A percentile compares a stretch with the other conserved stretches of the same genome.
Evolutionary conservation across 2,113 vertebrate species (phyloP).

Genomic region (Podarcis cretensis): DNA sequence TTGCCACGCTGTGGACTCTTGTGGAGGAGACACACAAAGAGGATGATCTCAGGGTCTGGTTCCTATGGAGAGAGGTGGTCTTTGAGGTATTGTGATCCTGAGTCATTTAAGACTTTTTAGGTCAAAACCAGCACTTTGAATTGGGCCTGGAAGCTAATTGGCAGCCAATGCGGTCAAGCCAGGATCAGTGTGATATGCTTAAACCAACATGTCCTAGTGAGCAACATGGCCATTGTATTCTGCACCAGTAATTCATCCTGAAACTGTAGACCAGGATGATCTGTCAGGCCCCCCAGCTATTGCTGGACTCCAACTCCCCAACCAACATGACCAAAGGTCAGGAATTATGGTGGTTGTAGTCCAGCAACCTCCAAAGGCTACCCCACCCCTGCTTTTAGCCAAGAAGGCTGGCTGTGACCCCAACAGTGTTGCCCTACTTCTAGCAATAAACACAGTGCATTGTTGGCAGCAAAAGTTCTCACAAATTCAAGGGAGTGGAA

Average conservation of each 20-base stretch:
- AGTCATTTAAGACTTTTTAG: too few relatives aligned
- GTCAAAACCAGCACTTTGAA: too few relatives aligned
- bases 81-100: too few relatives aligned
- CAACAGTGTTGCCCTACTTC: background rate
- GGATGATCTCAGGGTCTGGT: too few relatives aligned
- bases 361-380: background rate
- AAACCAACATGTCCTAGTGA: too few relatives aligned
- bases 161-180: too few relatives aligned
- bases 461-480: constrained; percentile 16
- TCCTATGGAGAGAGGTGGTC: too few relatives aligned
- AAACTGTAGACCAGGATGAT: background rate
- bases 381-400: background rate
- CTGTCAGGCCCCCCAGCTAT: background rate
- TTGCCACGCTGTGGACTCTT: too few relatives aligned
- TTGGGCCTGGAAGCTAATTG: too few relatives aligned
- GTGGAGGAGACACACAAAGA: too few relatives aligned
- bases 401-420: background rate
- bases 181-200: too few relatives aligned
- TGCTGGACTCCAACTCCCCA: background rate
- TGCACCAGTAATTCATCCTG: background rate
- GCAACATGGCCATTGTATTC: too few relatives aligned
- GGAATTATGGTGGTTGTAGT: background rate
- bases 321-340: background rate
- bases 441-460: background rate
- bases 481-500: background rate